Conservation (phyloP, 2,797 vertebrate species). For the Spondyliosoma cantharus region DNA sequence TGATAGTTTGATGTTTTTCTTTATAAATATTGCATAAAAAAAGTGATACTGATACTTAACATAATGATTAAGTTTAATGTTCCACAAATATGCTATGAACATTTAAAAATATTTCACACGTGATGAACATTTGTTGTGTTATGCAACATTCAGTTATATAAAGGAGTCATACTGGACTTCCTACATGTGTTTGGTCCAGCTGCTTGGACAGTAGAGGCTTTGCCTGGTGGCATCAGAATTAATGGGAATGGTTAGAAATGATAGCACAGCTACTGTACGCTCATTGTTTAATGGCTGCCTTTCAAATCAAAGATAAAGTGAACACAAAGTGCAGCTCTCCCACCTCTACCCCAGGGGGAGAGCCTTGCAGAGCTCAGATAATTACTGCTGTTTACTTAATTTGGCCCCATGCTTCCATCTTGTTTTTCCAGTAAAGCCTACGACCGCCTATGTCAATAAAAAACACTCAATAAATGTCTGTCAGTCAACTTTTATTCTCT, state of each 20-base stretch:
- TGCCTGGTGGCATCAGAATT: background rate
- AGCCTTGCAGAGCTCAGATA: constrained; percentile 15
- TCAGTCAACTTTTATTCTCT: constrained; percentile 2
- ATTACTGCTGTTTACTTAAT: constrained; percentile 23
- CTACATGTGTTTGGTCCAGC: background rate
- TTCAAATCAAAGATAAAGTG: constrained; percentile 11
- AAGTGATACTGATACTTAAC: too few relatives aligned
- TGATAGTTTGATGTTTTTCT: too few relatives aligned
- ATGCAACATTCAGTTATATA: background rate
- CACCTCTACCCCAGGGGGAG: background rate
- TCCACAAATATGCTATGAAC: background rate
- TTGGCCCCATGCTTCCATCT: background rate
- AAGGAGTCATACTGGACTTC: background rate
- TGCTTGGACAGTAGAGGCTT: background rate
- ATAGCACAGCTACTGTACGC: background rate
- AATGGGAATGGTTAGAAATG: background rate
- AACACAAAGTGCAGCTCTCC: background rate
- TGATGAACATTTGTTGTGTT: background rate
- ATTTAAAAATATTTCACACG: background rate
- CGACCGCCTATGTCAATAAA: constrained; percentile 7
- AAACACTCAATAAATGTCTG: background rate
- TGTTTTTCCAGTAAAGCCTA: constrained; percentile 3
- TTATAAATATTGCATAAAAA: background rate
- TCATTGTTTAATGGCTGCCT: background rate
- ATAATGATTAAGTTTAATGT: background rate